These are phyloP conservation scores for Nemotelus nigrinus DNA, from an alignment of 2,888 invertebrate species.

Conservation along the genomic window DNA sequence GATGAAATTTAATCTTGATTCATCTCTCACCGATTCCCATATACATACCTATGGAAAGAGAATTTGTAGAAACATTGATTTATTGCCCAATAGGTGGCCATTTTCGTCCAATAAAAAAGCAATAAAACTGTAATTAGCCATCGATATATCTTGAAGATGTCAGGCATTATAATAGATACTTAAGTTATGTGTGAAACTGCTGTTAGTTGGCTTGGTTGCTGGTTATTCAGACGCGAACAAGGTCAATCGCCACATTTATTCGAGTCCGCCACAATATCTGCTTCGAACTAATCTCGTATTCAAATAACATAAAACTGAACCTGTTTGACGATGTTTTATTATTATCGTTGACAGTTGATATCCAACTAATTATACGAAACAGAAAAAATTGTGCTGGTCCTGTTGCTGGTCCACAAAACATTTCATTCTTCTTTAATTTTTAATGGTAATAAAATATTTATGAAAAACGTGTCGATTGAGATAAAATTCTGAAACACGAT, in stretches of 20 bases:
- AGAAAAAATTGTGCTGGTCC: background rate
- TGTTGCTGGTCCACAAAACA: too few species aligned
- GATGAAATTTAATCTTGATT: too few species aligned
- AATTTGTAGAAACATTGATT: constrained; percentile 12
- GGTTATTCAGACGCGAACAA: constrained; percentile 17
- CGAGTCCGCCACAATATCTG: background rate
- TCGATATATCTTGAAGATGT: constrained; percentile 38
- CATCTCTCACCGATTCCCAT: too few species aligned
- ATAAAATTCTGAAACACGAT: constrained; percentile 40
- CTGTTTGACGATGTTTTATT: constrained; percentile 27
- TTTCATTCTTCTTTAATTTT: constrained; percentile 21
- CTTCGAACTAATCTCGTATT: constrained; percentile 15
- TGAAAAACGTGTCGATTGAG: constrained; percentile 40
- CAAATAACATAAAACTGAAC: constrained; percentile 29
- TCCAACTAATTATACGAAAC: constrained; percentile 37
- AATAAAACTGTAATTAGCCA: constrained; percentile 40
- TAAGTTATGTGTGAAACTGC: constrained; percentile 40
- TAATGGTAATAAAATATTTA: constrained; percentile 41
- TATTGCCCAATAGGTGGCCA: constrained; percentile 29
- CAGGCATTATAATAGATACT: constrained; percentile 33
- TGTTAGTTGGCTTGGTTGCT: background rate
- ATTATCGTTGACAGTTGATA: constrained; percentile 21
- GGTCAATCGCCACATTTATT: constrained; percentile 33
- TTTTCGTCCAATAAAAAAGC: constrained; percentile 36
- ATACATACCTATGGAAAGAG: too few species aligned